Base-by-base conservation (phyloP, 2,888 invertebrate genomes). In the Aphidius colemani region DNA sequence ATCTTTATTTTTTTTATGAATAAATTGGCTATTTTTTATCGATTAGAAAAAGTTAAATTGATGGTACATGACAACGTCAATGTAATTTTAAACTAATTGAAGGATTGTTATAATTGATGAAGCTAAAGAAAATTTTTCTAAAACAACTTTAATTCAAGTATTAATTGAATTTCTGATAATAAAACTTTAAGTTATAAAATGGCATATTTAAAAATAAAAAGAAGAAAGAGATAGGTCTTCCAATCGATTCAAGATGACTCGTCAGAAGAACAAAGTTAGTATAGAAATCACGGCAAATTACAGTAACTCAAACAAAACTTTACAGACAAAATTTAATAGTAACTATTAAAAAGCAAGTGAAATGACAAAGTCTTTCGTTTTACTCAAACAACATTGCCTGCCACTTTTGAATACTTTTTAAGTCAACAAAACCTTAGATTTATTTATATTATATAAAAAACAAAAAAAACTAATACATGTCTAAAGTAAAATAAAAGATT, bases 401-500 rank as follows among this genome's bases (percentile, higher is more conserved):
- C 56, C 53, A 67, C 65, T 70, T 68, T 64, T 18, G 61, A 49
- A 68, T 67, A 64, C 59, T 68, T 65, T 69, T 18, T 49, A 43
- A 57, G 57, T 66, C 59, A 58, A 59, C 57, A 58, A 49, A 44
- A 53, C 46, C 40, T 30, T 30, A 48, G 59, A 46, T 43, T 30
- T 41, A 10, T n/a, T 39, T 41, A 10, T 40, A 41, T 18, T 7
- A 55, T 40, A 45, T 41, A 45, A 53, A 41, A n/a, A 7, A 6
- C 43, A 45, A 44, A 4, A 3, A 18, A 7, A 41, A 7, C 53
- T 9, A 59, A 41, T 13, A 59, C 59, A 62, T 55, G 69, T 63
- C 67, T 56, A 64, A 70, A 70, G 66, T 67, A 67, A 70, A 69
- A 69, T 69, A 69, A 67, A 66, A 70, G 66, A 63, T 63, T 53